Base-by-base conservation (phyloP, 1,140 invertebrate genomes). In the Aphelenchoides fujianensis region DNA sequence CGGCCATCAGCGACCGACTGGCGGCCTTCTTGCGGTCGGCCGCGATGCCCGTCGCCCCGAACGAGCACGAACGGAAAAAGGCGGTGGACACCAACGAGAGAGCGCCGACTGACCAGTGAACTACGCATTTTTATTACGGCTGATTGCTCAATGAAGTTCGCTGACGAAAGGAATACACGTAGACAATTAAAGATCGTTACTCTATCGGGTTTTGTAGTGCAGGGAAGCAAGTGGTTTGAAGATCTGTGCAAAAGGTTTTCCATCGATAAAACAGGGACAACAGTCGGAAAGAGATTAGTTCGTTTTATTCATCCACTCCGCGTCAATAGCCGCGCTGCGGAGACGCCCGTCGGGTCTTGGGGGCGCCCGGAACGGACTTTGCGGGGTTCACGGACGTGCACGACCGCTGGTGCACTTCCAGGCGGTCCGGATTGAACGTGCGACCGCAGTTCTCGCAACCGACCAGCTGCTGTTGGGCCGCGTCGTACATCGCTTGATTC, bases 381-480 rank as follows among this genome's bases (percentile, higher is more conserved):
- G 76, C 78, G 23, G 80, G 82, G 53, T 77, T 84, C 31, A 80
- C 79, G 57, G 81, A 76, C 66, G 85, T 87, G 80, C 90, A 91
- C 62, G 88, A 89, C 71, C 87, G 86, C 80, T 89, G 86, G 78
- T 91, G 90, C 30, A 91, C 86, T n/a, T 83, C 73, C 1, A 91
- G 78, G 23, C 90, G 84, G 75, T 91, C 90, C 0, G 90, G 89
- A 54, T 88, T 85, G 83, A 91, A 91, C 32, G 89, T 91, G 63
- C 90, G 83, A 16, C 88, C 88, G 83, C 90, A 91, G 71, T 88
- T 89, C 32, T 85, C 82, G 80, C 90, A 91, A 1, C 88, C 87
- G n/a, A 90, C 83, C 37, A 91, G 81, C 37, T 87, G 84, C 66
- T 82, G 80, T 88, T 89, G 86, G 77, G 89, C 88, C 34, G 84